Evolutionary conservation across 1,140 invertebrate species (phyloP), one percentile per base, ranked within the genome.

Genomic region (Eufriesea mexicana): DNA sequence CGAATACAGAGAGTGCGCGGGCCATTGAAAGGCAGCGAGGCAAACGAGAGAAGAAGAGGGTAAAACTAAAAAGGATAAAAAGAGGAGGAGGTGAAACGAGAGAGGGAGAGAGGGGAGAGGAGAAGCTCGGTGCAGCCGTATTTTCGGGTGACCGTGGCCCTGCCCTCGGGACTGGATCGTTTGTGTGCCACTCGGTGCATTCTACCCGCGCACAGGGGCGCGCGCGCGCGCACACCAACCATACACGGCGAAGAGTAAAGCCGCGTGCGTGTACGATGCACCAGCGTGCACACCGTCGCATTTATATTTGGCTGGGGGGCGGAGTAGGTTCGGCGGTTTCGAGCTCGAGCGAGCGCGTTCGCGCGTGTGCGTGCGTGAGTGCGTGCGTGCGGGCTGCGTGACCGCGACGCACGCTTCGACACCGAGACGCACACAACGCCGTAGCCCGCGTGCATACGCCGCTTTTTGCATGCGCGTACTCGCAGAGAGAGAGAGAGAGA

Each of bases 101-200:
- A 18, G 79, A 71, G 23, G 25, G 77, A 70, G 80, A 71, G 59
- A 28, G 68, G 20, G 77, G 62, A 82, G 84, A 90, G 66, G 61
- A 82, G 84, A 83, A 84, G 76, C 49, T 83, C 20, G 77, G 87
- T 86, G 86, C 84, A 84, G 86, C 83, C 74, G 89, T 91, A 91
- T 92, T 94, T 93, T 93, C 82, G 92, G 91, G 89, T 90, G 92
- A 90, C 92, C 92, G 86, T 93, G 93, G 92, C 92, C 92, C 91
- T 93, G 92, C 91, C 92, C 91, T 92, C 91, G 86, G 85, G 76
- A 79, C 84, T 74, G 84, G 76, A 82, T 78, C 88, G 88, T 90
- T 89, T 89, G 76, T 88, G 85, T 90, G 85, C 86, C 89, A 89
- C 84, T 89, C 89, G 86, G 85, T 91, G 89, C 88, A 90, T 84